phyloP scores from a whole-genome alignment of 1,140 invertebrate species.

The Coenobita brevimanus region DNA sequence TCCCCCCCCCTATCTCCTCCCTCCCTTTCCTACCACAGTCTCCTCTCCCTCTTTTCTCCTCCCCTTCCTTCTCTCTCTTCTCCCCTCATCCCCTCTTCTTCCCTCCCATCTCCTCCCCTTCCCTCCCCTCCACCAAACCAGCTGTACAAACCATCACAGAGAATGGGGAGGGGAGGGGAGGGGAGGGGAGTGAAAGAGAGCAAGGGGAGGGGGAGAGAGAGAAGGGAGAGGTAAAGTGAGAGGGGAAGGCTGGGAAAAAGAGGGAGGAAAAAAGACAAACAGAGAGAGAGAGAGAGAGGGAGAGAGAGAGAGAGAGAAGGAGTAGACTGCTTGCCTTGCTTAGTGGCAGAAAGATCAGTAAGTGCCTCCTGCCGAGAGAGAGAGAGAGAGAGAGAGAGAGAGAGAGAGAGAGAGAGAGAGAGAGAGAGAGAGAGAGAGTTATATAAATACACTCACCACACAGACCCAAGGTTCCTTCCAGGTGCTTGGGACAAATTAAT shows the following conservation, averaged over 20 bases:
- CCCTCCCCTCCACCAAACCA: background rate
- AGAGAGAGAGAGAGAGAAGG: background rate
- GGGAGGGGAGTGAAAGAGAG: background rate
- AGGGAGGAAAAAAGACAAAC: background rate
- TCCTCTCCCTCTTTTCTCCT: background rate
- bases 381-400: background rate
- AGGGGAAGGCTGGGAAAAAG: background rate
- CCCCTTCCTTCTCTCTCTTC: background rate
- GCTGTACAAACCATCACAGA: constrained; percentile 22
- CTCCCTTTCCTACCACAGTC: background rate
- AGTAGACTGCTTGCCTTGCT: too few relatives aligned
- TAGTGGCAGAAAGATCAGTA: too few relatives aligned
- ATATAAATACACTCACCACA: too few relatives aligned
- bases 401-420: background rate
- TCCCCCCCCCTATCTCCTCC: background rate
- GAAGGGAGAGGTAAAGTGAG: background rate
- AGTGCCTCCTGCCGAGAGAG: too few relatives aligned
- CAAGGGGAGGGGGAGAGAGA: background rate
- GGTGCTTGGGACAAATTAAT: too few relatives aligned
- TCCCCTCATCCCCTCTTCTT: background rate
- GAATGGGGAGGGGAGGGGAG: background rate
- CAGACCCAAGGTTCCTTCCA: too few relatives aligned
- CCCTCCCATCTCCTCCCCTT: background rate
- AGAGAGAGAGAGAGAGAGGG: background rate
- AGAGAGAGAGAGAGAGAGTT: background rate